A percentile compares a stretch with the other conserved stretches of the same genome.
phyloP scores from a whole-genome alignment of 2,888 invertebrate species.

The Proisotoma minuta region DNA sequence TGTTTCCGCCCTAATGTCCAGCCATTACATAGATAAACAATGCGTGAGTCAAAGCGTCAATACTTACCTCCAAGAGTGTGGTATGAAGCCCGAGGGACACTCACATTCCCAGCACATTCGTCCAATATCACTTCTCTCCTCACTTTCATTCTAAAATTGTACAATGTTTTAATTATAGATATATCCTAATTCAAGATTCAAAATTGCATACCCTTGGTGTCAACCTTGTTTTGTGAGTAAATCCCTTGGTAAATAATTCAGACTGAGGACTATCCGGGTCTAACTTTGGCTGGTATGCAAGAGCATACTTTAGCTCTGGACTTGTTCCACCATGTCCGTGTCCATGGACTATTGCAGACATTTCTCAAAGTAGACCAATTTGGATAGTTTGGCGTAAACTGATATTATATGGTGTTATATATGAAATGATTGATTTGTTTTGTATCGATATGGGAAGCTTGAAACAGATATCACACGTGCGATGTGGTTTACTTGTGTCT shows the following conservation, averaged over 20 bases:
- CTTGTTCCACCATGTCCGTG: background rate
- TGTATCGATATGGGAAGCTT: too few relatives aligned
- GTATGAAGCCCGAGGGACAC: conserved; percentile 38
- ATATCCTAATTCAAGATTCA: too few relatives aligned
- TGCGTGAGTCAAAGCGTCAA: background rate
- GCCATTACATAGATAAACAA: background rate
- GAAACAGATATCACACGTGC: too few relatives aligned
- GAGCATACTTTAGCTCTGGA: background rate
- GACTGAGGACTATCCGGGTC: background rate
- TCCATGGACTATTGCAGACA: background rate
- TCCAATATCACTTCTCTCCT: conserved; percentile 20
- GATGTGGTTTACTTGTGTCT: too few relatives aligned
- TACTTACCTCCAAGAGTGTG: conserved; percentile 41
- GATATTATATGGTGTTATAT: too few relatives aligned
- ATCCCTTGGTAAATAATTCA: background rate
- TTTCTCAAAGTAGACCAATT: too few relatives aligned
- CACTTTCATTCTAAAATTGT: conserved; percentile 3
- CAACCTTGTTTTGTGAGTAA: background rate
- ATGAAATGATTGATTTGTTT: too few relatives aligned
- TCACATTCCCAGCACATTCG: conserved; percentile 37
- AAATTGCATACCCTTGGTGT: background rate
- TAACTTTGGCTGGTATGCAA: background rate
- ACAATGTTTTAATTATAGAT: background rate
- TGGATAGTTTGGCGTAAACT: too few relatives aligned
- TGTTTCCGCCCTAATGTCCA: background rate